A percentile compares a stretch with the other conserved stretches of the same genome.
Evolutionary conservation across 2,888 invertebrate species (phyloP).

Genomic region (Pyrocoelia pectoralis): DNA sequence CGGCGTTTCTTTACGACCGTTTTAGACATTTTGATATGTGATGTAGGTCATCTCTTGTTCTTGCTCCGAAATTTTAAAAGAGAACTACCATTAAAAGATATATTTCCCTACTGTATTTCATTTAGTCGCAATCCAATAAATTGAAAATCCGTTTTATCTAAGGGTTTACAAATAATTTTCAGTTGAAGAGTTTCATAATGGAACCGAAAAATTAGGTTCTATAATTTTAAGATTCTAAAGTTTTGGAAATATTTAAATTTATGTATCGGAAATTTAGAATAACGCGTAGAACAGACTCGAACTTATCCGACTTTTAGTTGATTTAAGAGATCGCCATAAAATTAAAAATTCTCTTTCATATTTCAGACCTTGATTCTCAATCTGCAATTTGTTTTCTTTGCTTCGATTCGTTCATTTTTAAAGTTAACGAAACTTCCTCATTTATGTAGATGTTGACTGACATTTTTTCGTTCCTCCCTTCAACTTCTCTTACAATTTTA

Average conservation of each 20-base stretch:
- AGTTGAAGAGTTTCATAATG: neutral
- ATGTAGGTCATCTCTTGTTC: slow-evolving; percentile 20
- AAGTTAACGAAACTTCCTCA: no score
- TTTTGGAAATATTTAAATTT: neutral
- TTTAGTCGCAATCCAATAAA: neutral
- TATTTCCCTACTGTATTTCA: neutral
- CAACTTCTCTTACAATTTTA: no score
- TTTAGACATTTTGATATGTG: slow-evolving; percentile 18
- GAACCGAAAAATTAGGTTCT: neutral
- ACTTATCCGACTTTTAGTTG: slow-evolving; percentile 19
- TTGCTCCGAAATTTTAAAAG: neutral
- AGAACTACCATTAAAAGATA: neutral
- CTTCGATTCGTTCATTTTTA: no score
- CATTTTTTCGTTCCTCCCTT: no score
- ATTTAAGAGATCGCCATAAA: slow-evolving; percentile 14
- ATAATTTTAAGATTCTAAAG: neutral
- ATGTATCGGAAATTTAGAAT: neutral
- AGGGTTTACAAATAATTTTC: neutral
- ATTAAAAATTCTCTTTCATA: slow-evolving; percentile 9
- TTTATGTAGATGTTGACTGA: no score
- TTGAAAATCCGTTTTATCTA: neutral
- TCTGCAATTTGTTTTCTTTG: no score
- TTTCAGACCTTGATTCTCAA: no score
- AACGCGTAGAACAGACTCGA: neutral
- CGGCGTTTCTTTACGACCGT: slow-evolving; percentile 9